A percentile compares a stretch with the other conserved stretches of the same genome.
Evolutionary conservation across 2,888 invertebrate genomes (phyloP).

Genomic region (Melieria picta): DNA sequence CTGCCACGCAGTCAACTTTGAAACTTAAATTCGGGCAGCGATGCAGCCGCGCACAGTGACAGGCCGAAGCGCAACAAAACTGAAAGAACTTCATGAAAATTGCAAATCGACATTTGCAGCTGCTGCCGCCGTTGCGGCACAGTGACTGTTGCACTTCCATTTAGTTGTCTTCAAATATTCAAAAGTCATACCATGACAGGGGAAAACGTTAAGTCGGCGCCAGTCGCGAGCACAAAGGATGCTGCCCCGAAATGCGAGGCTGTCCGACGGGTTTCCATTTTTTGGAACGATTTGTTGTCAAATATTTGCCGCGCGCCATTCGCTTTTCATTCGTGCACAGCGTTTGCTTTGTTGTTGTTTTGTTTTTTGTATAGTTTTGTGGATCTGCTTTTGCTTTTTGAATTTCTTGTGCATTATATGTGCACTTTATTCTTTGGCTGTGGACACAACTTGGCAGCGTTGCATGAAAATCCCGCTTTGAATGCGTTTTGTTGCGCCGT

Average conservation of each 20-base stretch:
- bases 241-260: neutral
- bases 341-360: neutral
- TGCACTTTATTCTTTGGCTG: too few species aligned
- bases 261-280: conserved; percentile 28
- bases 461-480: too few species aligned
- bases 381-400: too few species aligned
- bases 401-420: too few species aligned
- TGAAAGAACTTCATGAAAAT: conserved; percentile 47
- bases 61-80: neutral
- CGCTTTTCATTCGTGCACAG: neutral
- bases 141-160: conserved; percentile 1
- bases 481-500: neutral
- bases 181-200: conserved; percentile 51
- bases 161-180: conserved; percentile 46
- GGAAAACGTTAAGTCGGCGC: conserved; percentile 43
- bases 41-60: neutral
- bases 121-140: conserved; percentile 3
- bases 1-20: conserved; percentile 1
- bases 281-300: conserved; percentile 28
- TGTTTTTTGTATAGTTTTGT: neutral
- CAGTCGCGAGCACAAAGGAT: conserved; percentile 15
- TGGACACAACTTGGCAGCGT: too few species aligned
- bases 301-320: conserved; percentile 22
- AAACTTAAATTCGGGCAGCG: neutral
- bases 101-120: conserved; percentile 46